These are phyloP conservation scores for Erinaceus europaeus DNA, from an alignment of 2,113 vertebrate species.

Conservation along the genomic window DNA sequence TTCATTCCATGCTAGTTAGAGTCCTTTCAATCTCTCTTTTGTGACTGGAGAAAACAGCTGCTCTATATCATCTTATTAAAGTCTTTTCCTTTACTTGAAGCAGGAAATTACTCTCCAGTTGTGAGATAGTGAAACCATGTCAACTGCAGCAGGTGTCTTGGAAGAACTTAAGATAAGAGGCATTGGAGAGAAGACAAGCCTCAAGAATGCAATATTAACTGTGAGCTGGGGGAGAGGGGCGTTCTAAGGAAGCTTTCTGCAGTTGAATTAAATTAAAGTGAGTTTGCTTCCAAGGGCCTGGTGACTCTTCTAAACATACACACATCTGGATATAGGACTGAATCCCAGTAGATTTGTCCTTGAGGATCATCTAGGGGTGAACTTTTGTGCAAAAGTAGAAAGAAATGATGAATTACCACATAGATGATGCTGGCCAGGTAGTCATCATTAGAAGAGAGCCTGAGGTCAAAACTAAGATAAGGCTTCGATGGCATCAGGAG, in stretches of 20 bases:
- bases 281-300: slow-evolving; percentile 57
- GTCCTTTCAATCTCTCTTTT: slow-evolving; percentile 31
- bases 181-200: slow-evolving; percentile 30
- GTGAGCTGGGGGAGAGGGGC: slow-evolving; percentile 24
- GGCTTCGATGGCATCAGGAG: not conserved
- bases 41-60: slow-evolving; percentile 64
- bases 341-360: slow-evolving; percentile 39
- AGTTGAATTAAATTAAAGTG: slow-evolving; percentile 38
- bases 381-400: slow-evolving; percentile 23
- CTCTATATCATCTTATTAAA: slow-evolving; percentile 58
- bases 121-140: slow-evolving; percentile 35
- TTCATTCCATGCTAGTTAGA: not conserved
- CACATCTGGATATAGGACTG: slow-evolving; percentile 63
- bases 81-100: slow-evolving; percentile 6
- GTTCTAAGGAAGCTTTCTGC: slow-evolving; percentile 44
- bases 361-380: slow-evolving; percentile 50
- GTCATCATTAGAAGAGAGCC: slow-evolving; percentile 45
- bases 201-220: slow-evolving; percentile 55
- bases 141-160: slow-evolving; percentile 65
- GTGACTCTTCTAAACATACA: slow-evolving; percentile 29
- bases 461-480: slow-evolving; percentile 30
- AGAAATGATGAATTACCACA: slow-evolving; percentile 44
- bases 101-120: slow-evolving; percentile 65
- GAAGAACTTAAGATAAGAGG: slow-evolving; percentile 53
- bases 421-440: slow-evolving; percentile 52